phyloP scores from a whole-genome alignment of 2,888 invertebrate genomes.

The Diarsia dahlii region DNA sequence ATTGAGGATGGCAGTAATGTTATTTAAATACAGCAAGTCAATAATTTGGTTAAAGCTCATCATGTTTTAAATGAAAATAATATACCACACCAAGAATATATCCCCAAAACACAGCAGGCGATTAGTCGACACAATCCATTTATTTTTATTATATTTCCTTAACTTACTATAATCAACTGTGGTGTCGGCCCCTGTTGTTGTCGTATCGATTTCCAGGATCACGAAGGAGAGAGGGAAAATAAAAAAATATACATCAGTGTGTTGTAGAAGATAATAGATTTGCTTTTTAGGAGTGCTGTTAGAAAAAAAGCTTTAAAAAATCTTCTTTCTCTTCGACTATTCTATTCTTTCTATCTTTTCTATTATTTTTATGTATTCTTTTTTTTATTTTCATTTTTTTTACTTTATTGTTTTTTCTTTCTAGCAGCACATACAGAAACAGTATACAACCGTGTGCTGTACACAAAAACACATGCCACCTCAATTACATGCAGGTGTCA shows the following conservation, averaged over 20 bases:
- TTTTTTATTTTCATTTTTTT: neutral
- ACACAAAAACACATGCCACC: conserved; percentile 71
- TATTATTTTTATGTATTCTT: neutral
- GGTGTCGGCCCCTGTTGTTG: conserved; percentile 87
- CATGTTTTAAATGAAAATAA: conserved; percentile 56
- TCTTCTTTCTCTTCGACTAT: accelerated
- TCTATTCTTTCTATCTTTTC: no score
- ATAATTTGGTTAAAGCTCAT: neutral
- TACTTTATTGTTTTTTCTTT: conserved; percentile 5
- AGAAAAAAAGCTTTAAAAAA: no score
- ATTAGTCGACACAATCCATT: conserved; percentile 44
- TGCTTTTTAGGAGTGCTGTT: conserved; percentile 56
- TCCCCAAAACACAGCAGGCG: conserved; percentile 51
- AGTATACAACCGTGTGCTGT: conserved; percentile 69
- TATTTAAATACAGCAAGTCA: neutral
- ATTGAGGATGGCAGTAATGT: neutral
- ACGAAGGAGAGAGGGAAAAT: conserved; percentile 76
- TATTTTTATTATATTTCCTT: conserved; percentile 44
- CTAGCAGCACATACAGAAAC: conserved; percentile 63
- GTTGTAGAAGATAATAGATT: conserved; percentile 59
- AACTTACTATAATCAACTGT: conserved; percentile 90
- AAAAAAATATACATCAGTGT: conserved; percentile 77
- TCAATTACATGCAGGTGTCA: conserved; percentile 71
- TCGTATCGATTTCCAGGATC: conserved; percentile 68
- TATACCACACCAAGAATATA: conserved; percentile 59